phyloP scores from a whole-genome alignment of 2,113 vertebrate species.

The Opisthocomus hoazin region DNA sequence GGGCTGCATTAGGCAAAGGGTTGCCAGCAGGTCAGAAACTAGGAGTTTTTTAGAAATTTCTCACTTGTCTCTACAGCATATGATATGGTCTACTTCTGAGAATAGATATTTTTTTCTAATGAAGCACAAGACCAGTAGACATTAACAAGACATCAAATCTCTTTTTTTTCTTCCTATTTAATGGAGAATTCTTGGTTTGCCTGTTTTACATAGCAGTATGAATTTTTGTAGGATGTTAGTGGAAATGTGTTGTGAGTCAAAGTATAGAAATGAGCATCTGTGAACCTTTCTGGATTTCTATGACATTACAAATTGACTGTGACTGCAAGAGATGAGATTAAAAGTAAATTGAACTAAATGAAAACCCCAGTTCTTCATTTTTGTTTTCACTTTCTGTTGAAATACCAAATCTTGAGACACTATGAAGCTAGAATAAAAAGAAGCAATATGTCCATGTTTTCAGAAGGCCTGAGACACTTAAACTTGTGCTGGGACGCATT shows the following conservation, averaged over 20 bases:
- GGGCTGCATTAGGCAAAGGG: background rate
- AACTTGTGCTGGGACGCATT: background rate
- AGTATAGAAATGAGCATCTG: background rate
- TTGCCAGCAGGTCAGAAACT: background rate
- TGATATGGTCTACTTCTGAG: background rate
- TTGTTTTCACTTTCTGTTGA: background rate
- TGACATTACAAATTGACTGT: background rate
- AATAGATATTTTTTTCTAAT: background rate
- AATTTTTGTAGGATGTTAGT: background rate
- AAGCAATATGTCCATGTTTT: background rate
- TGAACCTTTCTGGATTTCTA: background rate
- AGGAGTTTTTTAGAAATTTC: background rate
- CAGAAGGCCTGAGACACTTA: background rate
- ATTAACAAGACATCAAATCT: background rate
- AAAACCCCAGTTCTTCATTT: background rate
- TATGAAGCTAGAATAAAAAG: background rate
- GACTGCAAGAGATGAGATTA: background rate
- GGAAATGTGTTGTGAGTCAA: background rate
- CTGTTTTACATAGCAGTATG: background rate
- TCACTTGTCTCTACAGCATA: background rate
- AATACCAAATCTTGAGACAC: background rate
- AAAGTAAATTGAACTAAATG: background rate
- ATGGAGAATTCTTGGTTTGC: background rate
- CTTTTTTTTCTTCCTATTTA: background rate
- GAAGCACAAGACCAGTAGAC: background rate